Conservation (phyloP, 2,797 vertebrate species). For the Epinephelus malabaricus region DNA sequence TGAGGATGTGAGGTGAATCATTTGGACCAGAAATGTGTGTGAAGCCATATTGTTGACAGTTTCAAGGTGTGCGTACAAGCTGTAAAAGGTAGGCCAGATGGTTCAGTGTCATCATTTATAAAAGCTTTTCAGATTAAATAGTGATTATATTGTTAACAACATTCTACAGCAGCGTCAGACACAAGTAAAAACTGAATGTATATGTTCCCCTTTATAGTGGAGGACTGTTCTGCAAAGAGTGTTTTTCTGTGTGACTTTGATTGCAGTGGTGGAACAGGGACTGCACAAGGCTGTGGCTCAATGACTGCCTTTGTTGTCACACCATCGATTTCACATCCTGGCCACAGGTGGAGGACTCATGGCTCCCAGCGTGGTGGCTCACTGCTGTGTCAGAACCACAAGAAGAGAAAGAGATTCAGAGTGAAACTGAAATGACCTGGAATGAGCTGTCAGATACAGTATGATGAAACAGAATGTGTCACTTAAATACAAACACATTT, state of each 20-base stretch:
- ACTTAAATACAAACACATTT: not conserved
- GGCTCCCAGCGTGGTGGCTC: constrained; percentile 49
- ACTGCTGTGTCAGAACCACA: constrained; percentile 69
- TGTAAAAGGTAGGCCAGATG: constrained; percentile 31
- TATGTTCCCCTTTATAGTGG: constrained; percentile 6
- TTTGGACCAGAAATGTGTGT: constrained; percentile 42
- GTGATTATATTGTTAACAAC: not conserved
- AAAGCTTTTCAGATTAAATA: constrained; percentile 23
- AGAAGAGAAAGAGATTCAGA: constrained; percentile 58
- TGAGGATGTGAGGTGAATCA: constrained; percentile 52
- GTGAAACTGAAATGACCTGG: not conserved
- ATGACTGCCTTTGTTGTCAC: constrained; percentile 60
- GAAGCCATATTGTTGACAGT: constrained; percentile 15
- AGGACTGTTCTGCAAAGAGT: not conserved
- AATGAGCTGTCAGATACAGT: not conserved
- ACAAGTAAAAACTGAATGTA: constrained; percentile 13
- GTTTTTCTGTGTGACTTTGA: constrained; percentile 25
- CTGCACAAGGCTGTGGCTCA: constrained; percentile 28
- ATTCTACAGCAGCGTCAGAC: constrained; percentile 14
- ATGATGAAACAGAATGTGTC: not conserved
- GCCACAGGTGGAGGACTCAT: constrained; percentile 55
- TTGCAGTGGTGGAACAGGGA: constrained; percentile 24
- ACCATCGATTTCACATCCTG: constrained; percentile 76
- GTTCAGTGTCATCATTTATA: constrained; percentile 32
- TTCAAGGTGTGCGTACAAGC: constrained; percentile 35